Conservation (phyloP, 2,113 vertebrate genomes). For the Elephas maximus region DNA sequence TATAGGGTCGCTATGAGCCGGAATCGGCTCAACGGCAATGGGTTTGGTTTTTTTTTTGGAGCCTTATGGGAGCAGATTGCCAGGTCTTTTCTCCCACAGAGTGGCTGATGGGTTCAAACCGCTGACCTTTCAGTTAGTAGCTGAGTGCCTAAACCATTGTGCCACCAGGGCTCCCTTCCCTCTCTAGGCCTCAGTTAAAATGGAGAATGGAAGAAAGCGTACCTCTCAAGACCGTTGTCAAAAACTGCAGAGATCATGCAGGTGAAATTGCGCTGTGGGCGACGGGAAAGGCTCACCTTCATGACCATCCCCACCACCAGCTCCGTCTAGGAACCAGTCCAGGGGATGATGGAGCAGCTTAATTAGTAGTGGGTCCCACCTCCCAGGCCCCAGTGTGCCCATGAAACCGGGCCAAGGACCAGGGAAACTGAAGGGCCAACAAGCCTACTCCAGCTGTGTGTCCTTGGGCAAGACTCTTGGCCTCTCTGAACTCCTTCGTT, state of each 20-base stretch:
- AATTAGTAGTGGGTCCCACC: neutral
- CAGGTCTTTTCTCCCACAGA: too few species aligned
- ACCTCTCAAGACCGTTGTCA: neutral
- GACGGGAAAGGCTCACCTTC: neutral
- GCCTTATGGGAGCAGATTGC: too few species aligned
- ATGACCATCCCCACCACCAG: rapidly evolving
- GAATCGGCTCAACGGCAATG: too few species aligned
- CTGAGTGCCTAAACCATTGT: neutral
- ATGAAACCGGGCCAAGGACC: rapidly evolving
- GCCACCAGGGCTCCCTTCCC: too few species aligned
- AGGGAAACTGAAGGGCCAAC: neutral
- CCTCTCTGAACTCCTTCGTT: neutral
- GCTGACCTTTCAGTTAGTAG: neutral
- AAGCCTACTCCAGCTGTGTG: neutral
- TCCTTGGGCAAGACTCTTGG: neutral
- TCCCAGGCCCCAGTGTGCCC: neutral
- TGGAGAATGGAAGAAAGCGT: neutral
- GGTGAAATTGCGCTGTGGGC: rapidly evolving
- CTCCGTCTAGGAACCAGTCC: neutral
- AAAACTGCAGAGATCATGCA: neutral
- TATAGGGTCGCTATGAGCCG: too few species aligned
- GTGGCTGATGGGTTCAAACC: neutral
- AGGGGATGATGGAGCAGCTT: rapidly evolving
- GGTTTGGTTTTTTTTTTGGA: too few species aligned
- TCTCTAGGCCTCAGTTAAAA: neutral